Evolutionary conservation across 2,797 vertebrate genomes (phyloP).

Genomic region (Acipenser transmontanus): DNA sequence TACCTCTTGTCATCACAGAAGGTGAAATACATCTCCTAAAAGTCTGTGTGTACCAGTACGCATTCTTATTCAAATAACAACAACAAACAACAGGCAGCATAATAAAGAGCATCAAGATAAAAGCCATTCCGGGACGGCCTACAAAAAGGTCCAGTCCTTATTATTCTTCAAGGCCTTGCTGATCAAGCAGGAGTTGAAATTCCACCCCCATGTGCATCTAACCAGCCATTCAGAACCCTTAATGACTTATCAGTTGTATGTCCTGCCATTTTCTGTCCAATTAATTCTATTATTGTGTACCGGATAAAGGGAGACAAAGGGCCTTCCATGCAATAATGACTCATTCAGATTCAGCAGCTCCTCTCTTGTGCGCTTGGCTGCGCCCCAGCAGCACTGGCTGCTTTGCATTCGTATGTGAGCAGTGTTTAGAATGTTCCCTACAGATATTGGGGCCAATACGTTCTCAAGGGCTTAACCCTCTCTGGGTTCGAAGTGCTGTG

Average conservation of each 20-base stretch:
- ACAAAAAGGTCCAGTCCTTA: constrained; percentile 56
- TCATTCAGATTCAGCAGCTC: constrained; percentile 97
- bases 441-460: constrained; percentile 44
- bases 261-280: constrained; percentile 98
- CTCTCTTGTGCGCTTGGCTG: constrained; percentile 70
- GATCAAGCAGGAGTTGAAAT: constrained; percentile 54
- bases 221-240: constrained; percentile 81
- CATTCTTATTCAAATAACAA: no score
- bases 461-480: not conserved
- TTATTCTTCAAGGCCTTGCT: constrained; percentile 53
- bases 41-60: no score
- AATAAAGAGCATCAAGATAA: constrained; percentile 39
- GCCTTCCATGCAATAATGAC: constrained; percentile 79
- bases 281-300: constrained; percentile 97
- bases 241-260: constrained; percentile 93
- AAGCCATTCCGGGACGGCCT: constrained; percentile 54
- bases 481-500: no score
- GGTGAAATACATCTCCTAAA: no score
- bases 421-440: constrained; percentile 61
- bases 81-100: constrained; percentile 33
- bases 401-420: constrained; percentile 70
- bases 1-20: no score
- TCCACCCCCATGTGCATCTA: constrained; percentile 75
- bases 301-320: constrained; percentile 95
- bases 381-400: constrained; percentile 62